phyloP scores from a whole-genome alignment of 2,888 invertebrate species.

The Laothoe populi region DNA sequence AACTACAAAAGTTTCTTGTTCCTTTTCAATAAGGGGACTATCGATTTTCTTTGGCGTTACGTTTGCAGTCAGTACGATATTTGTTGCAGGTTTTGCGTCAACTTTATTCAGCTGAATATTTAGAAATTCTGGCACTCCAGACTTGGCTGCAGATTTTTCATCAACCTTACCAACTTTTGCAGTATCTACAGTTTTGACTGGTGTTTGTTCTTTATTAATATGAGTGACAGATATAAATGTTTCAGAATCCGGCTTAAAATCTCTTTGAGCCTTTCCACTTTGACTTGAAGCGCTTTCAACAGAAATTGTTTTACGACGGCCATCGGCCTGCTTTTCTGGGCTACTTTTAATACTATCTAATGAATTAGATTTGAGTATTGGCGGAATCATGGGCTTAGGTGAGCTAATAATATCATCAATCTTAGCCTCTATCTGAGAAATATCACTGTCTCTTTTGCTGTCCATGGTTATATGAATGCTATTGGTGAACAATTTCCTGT shows the following conservation, averaged over 20 bases:
- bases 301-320: slow-evolving; percentile 79
- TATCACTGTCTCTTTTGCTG: slow-evolving; percentile 77
- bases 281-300: slow-evolving; percentile 76
- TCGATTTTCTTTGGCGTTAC: slow-evolving; percentile 80
- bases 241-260: slow-evolving; percentile 65
- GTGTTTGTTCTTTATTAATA: slow-evolving; percentile 78
- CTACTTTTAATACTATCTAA: slow-evolving; percentile 86
- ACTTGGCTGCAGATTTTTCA: slow-evolving; percentile 61
- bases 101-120: slow-evolving; percentile 89
- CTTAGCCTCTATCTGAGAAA: slow-evolving; percentile 83
- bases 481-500: slow-evolving; percentile 71
- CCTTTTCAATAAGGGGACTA: slow-evolving; percentile 64
- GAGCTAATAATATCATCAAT: slow-evolving; percentile 83
- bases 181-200: slow-evolving; percentile 53
- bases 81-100: slow-evolving; percentile 85
- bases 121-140: slow-evolving; percentile 87
- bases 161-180: slow-evolving; percentile 68
- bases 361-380: slow-evolving; percentile 82
- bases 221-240: slow-evolving; percentile 84
- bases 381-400: slow-evolving; percentile 78
- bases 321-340: slow-evolving; percentile 76
- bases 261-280: slow-evolving; percentile 52
- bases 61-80: slow-evolving; percentile 87
- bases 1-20: slow-evolving; percentile 56
- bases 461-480: slow-evolving; percentile 73